Conservation (phyloP, 1,140 invertebrate species). For the Drosophila gunungcola region DNA sequence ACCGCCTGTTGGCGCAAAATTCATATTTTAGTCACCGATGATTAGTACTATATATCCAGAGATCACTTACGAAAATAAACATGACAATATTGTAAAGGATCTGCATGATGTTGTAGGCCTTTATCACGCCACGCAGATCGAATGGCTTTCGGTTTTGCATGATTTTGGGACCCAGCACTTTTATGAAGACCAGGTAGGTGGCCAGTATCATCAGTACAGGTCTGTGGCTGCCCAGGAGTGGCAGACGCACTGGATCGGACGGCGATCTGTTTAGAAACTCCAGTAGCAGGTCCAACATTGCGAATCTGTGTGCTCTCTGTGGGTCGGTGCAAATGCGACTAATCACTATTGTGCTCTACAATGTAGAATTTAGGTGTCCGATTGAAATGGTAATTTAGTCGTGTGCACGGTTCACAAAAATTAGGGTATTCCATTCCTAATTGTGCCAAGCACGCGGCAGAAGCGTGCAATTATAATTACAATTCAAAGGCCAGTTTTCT, state of each 20-base stretch:
- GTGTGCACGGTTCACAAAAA: background rate
- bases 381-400: constrained; percentile 11
- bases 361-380: background rate
- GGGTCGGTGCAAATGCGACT: constrained; percentile 3
- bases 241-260: constrained; percentile 60
- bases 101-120: constrained; percentile 92
- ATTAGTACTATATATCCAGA: background rate
- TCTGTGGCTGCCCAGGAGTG: constrained; percentile 89
- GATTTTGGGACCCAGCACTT: constrained; percentile 88
- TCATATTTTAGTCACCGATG: too few species aligned
- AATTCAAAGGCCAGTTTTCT: too few species aligned
- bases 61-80: constrained; percentile 21
- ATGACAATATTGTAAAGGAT: constrained; percentile 67
- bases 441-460: too few species aligned
- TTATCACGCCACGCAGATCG: constrained; percentile 89
- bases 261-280: constrained; percentile 14
- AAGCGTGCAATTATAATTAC: too few species aligned
- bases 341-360: background rate
- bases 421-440: too few species aligned
- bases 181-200: constrained; percentile 89
- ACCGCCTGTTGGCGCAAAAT: constrained; percentile 7
- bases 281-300: constrained; percentile 40
- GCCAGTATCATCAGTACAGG: constrained; percentile 89
- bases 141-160: constrained; percentile 94
- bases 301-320: constrained; percentile 1